Evolutionary conservation across 2,113 vertebrate species (phyloP).

Genomic region (Alaudala cheleensis): DNA sequence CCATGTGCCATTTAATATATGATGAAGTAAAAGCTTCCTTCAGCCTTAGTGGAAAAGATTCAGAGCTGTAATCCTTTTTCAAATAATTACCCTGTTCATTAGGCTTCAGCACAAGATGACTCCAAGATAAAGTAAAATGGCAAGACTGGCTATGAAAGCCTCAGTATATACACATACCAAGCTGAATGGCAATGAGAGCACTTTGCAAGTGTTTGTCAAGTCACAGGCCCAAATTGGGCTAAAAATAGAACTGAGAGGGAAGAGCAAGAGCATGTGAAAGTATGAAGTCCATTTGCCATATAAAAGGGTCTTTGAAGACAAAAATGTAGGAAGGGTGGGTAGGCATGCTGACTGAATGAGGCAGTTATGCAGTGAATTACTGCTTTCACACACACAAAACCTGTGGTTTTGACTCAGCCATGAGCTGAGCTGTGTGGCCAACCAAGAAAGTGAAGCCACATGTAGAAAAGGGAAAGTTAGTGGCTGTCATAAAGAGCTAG

Average conservation of each 20-base stretch:
- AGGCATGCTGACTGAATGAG: neutral
- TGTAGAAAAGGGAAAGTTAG: neutral
- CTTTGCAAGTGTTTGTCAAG: neutral
- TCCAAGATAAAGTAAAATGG: neutral
- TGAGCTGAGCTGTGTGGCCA: neutral
- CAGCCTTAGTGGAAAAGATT: conserved; percentile 15
- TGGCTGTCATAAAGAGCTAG: neutral
- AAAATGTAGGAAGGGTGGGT: neutral
- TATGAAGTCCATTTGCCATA: neutral
- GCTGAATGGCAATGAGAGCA: neutral
- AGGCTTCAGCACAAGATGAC: conserved; percentile 7
- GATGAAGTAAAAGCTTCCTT: conserved; percentile 25
- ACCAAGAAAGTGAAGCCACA: neutral
- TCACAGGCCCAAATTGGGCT: neutral
- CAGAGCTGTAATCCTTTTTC: conserved; percentile 22
- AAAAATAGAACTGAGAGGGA: neutral
- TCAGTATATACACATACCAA: neutral
- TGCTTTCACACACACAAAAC: neutral
- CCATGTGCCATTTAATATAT: neutral
- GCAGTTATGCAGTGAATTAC: neutral
- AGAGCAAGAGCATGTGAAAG: neutral
- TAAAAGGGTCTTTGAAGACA: neutral
- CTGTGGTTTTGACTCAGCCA: neutral
- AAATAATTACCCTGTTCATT: conserved; percentile 23
- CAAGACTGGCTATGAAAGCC: neutral